phyloP scores from a whole-genome alignment of 1,140 invertebrate genomes.

The Heliconius himera region DNA sequence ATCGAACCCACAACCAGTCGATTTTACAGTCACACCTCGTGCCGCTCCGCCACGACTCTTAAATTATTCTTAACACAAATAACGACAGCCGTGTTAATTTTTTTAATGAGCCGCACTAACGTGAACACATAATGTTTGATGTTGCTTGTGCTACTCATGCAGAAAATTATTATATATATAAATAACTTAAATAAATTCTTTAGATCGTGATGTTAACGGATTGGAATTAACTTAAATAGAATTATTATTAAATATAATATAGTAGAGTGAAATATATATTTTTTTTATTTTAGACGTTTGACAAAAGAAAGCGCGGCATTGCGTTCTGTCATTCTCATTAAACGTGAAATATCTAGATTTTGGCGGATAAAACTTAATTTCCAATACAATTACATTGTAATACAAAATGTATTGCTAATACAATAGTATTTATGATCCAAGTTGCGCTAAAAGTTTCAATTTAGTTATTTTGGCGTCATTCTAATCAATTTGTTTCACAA shows the following conservation, averaged over 20 bases:
- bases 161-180: background rate
- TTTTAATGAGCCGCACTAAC: slow-evolving; percentile 23
- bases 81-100: slow-evolving; percentile 20
- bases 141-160: background rate
- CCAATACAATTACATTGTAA: background rate
- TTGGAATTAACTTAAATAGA: background rate
- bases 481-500: background rate
- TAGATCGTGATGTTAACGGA: background rate
- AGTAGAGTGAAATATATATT: too few species aligned
- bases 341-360: too few species aligned
- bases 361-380: too few species aligned
- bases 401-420: background rate
- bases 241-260: too few species aligned
- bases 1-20: too few species aligned
- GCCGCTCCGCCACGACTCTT: too few species aligned
- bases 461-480: background rate
- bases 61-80: slow-evolving; percentile 23
- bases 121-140: slow-evolving; percentile 5
- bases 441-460: background rate
- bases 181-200: slow-evolving; percentile 4
- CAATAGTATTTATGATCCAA: background rate
- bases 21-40: too few species aligned
- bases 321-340: too few species aligned
- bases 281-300: too few species aligned
- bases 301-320: too few species aligned